A percentile compares a stretch with the other conserved stretches of the same genome.
Evolutionary conservation across 1,140 invertebrate genomes (phyloP).

Genomic region (Atta colombica): DNA sequence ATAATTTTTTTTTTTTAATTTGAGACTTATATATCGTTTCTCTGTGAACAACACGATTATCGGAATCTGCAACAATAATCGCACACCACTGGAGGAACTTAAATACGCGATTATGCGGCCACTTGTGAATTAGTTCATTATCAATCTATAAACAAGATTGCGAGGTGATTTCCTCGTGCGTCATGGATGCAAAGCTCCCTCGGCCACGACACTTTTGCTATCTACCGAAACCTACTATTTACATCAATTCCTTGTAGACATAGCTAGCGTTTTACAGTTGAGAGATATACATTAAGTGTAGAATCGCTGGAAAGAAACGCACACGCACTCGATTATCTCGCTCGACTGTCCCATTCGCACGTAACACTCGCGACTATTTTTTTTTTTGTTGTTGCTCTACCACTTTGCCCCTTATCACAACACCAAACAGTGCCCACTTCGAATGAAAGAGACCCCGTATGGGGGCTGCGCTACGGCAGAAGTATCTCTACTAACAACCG

Average conservation of each 20-base stretch:
- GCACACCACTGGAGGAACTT: slow-evolving; percentile 29
- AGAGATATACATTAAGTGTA: slow-evolving; percentile 72
- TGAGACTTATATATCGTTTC: neutral
- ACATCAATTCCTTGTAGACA: slow-evolving; percentile 84
- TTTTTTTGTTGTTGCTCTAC: slow-evolving; percentile 70
- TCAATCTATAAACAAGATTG: slow-evolving; percentile 20
- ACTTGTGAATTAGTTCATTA: neutral
- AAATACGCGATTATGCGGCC: neutral
- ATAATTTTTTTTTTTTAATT: slow-evolving; percentile 2
- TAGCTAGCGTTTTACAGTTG: slow-evolving; percentile 75
- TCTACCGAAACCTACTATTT: slow-evolving; percentile 78
- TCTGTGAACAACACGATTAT: neutral
- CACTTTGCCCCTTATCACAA: slow-evolving; percentile 78
- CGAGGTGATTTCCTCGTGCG: slow-evolving; percentile 32
- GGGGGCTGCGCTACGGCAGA: slow-evolving; percentile 48
- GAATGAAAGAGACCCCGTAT: slow-evolving; percentile 61
- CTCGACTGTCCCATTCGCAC: slow-evolving; percentile 39
- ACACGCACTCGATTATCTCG: slow-evolving; percentile 28
- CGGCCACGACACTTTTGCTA: slow-evolving; percentile 76
- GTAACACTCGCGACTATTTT: slow-evolving; percentile 50
- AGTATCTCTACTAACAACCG: slow-evolving; percentile 61
- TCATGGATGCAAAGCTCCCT: slow-evolving; percentile 71
- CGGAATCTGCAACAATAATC: neutral
- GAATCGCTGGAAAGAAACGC: slow-evolving; percentile 76
- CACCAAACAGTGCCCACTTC: slow-evolving; percentile 72